phyloP scores from a whole-genome alignment of 1,140 invertebrate species.

The Ruditapes philippinarum region DNA sequence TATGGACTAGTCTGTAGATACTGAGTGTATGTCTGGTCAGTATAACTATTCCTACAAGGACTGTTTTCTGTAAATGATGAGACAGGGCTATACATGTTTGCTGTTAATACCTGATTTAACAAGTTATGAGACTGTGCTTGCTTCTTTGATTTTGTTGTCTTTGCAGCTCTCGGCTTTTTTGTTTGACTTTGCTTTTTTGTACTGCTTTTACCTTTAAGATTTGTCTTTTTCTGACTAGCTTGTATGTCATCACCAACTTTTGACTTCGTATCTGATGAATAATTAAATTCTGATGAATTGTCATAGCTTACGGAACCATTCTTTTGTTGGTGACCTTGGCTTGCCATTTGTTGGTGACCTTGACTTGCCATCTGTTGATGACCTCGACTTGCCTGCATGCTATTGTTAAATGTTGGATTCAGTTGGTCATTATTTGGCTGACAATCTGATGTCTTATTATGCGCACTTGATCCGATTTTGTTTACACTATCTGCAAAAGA shows the following conservation, averaged over 20 bases:
- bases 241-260: no score
- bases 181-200: neutral
- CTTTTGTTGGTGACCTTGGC: no score
- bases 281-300: neutral
- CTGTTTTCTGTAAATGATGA: neutral
- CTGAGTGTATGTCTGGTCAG: neutral
- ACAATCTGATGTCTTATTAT: no score
- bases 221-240: neutral
- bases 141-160: constrained; percentile 6
- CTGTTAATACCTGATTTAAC: neutral
- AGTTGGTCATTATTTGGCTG: no score
- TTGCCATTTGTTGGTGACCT: no score
- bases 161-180: neutral
- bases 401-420: no score
- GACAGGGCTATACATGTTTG: neutral
- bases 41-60: neutral
- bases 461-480: neutral
- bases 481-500: neutral
- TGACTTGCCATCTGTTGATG: no score
- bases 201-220: neutral
- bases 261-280: neutral
- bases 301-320: no score
- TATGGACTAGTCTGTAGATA: neutral
- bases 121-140: neutral
- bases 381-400: no score